Base-by-base conservation (phyloP, 2,888 invertebrate genomes). In the Hydroisotoma schaefferi region DNA sequence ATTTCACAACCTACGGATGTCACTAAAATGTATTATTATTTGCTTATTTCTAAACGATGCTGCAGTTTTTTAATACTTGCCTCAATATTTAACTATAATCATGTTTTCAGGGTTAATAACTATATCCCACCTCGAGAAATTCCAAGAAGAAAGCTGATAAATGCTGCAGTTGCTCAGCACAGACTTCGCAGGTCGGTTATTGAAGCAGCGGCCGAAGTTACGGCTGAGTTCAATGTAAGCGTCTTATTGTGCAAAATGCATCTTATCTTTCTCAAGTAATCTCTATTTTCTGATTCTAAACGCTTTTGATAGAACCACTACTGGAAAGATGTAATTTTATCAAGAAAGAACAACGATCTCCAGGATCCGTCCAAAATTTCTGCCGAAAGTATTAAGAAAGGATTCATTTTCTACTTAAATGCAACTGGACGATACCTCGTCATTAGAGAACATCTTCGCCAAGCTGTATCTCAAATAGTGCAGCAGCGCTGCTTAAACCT, bases 331-430 rank as follows among this genome's bases (percentile, higher is more conserved):
- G 51, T 63, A 4, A 48, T 63, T 25, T 52, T 56, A 23, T 55
- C 53, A 1, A 25, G 29, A 18, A 25, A 25, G 18, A n/a, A n/a
- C n/a, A n/a, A n/a, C n/a, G 26, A 22, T 12, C 28, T n/a, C n/a
- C 40, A 46, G 22, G 18, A 8, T 22, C 15, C 15, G 4, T 20
- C 47, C 0, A 25, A 33, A 2, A 4, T 15, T 3, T 29, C 55
- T 4, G 33, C 40, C 23, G 53, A 64, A 20, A 43, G 59, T 2
- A 58, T 69, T 15, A 69, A 69, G 38, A 67, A 67, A 51, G 66
- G 67, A 18, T 71, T 71, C 37, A 56, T 71, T 15, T 65, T 63
- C 27, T 66, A 69, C 28, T 38, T 71, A 44, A 71, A 69, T 54
- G 65, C 69, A 10, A 61, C 59, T 10, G 71, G 69, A 12, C 51